A percentile compares a stretch with the other conserved stretches of the same genome.
These are phyloP conservation scores for Dasysyrphus albostriatus DNA, from an alignment of 2,888 invertebrate genomes.

Conservation along the genomic window DNA sequence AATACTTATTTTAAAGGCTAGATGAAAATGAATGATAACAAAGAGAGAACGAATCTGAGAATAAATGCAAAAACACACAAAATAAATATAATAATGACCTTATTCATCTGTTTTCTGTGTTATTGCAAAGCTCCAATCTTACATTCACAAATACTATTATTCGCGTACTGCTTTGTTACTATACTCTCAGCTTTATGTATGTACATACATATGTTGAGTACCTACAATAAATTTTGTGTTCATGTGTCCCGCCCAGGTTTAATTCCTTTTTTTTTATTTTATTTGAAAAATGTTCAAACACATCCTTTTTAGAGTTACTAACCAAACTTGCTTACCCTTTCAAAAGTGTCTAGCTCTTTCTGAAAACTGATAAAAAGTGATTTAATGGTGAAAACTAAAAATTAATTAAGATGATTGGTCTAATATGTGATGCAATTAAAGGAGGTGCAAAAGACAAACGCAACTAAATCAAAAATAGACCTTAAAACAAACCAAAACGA, in stretches of 20 bases:
- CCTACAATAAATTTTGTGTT: conserved; percentile 65
- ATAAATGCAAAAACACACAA: conserved; percentile 64
- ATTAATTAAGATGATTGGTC: conserved; percentile 38
- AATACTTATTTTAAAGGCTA: conserved; percentile 59
- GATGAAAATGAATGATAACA: conserved; percentile 62
- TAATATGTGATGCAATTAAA: conserved; percentile 42
- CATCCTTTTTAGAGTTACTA: not conserved
- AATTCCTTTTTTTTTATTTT: conserved; percentile 20
- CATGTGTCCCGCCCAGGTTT: conserved; percentile 79
- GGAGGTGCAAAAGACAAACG: conserved; percentile 15
- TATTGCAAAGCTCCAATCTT: conserved; percentile 69
- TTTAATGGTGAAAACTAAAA: conserved; percentile 27
- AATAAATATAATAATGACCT: conserved; percentile 72
- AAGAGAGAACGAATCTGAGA: conserved; percentile 47
- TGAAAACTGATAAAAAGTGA: conserved; percentile 34
- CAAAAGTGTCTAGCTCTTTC: conserved; percentile 9
- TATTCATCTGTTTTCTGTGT: conserved; percentile 70
- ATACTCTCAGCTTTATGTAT: conserved; percentile 57
- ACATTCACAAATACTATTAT: conserved; percentile 53
- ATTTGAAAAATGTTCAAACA: conserved; percentile 8
- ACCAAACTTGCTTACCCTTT: conserved; percentile 2
- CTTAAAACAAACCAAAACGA: conserved; percentile 21
- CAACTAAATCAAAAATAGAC: conserved; percentile 32
- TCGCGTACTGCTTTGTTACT: conserved; percentile 43
- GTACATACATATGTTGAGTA: conserved; percentile 56